Evolutionary conservation across 1,140 invertebrate species (phyloP).

Genomic region (Drosophila teissieri): DNA sequence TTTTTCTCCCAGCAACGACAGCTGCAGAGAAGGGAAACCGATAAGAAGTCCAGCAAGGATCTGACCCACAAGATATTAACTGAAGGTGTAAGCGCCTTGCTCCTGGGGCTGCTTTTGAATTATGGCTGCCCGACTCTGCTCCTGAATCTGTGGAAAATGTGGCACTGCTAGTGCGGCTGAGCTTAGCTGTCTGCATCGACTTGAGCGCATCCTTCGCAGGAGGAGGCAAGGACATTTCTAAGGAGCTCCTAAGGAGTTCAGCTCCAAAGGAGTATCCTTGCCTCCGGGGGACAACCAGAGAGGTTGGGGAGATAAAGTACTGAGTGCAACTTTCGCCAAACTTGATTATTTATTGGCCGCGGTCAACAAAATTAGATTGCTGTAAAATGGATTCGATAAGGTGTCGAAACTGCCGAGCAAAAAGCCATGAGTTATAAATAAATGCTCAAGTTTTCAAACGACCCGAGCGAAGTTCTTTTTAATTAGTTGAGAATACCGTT

Average conservation of each 20-base stretch:
- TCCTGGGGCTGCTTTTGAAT: constrained; percentile 18
- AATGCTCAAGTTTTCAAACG: neutral
- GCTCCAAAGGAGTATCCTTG: neutral
- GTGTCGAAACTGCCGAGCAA: neutral
- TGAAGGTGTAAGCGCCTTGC: constrained; percentile 16
- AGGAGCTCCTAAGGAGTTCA: constrained; percentile 5
- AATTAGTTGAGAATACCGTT: constrained; percentile 2
- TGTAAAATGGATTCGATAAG: constrained; percentile 15
- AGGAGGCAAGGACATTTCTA: constrained; percentile 20
- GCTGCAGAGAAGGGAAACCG: constrained; percentile 1
- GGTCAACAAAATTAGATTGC: constrained; percentile 31
- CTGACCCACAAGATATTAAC: constrained; percentile 42
- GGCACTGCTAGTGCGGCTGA: neutral
- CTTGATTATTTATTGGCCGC: constrained; percentile 21
- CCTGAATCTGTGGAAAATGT: neutral
- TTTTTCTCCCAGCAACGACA: constrained; percentile 16
- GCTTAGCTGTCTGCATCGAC: constrained; percentile 7
- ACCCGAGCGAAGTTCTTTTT: neutral
- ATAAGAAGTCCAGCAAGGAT: constrained; percentile 16
- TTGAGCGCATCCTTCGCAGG: neutral
- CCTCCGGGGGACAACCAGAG: neutral
- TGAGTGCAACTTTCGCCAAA: constrained; percentile 22
- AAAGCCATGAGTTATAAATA: constrained; percentile 9
- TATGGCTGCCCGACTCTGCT: constrained; percentile 22
- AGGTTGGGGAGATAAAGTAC: neutral